Evolutionary conservation across 2,113 vertebrate genomes (phyloP), one percentile per base, ranked within the genome.

Genomic region (Brachyhypopomus gauderio): DNA sequence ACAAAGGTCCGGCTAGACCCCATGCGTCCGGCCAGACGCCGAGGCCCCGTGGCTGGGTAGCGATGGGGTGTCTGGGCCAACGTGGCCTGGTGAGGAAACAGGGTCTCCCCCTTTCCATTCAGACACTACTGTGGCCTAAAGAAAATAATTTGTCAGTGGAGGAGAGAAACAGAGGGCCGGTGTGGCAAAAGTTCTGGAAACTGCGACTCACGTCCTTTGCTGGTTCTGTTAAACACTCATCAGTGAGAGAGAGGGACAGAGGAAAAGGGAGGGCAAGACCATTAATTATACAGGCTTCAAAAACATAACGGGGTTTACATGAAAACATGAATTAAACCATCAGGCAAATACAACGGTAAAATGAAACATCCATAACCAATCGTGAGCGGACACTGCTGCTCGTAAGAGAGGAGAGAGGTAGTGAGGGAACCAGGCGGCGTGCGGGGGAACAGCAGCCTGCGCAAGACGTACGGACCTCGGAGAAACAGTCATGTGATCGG

Each of bases 121-220:
- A 16, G 63, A n/a, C 16, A 25, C 16, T 34, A 66, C 9, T 36
- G 30, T 19, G 7, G 17, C 20, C 36, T 20, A 67, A 67, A 67
- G 45, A 14, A 12, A 52, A 52, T 7, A 52, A 52, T 19, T 0
- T 22, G 9, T 20, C 23, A 72, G 59, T 73, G 76, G 60, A 77
- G 63, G 72, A 58, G 60, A 72, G 52, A 59, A 41, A 8, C 30
- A 27, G 23, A 52, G 78, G 19, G n/a, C 41, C 86, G 89, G 85
- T 20, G 88, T 90, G 88, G 90, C 89, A 92, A 88, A 85, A 89
- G 88, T 85, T 91, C 83, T 87, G 87, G 41, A 87, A 72, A 78
- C 11, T 58, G 11, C 30, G 16, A 48, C 27, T n/a, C 38, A 30
- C 85, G 85, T 85, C 89, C 74, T 88, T 85, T 84, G 75, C 84